phyloP scores from a whole-genome alignment of 2,888 invertebrate genomes.

The Papilio protenor region DNA sequence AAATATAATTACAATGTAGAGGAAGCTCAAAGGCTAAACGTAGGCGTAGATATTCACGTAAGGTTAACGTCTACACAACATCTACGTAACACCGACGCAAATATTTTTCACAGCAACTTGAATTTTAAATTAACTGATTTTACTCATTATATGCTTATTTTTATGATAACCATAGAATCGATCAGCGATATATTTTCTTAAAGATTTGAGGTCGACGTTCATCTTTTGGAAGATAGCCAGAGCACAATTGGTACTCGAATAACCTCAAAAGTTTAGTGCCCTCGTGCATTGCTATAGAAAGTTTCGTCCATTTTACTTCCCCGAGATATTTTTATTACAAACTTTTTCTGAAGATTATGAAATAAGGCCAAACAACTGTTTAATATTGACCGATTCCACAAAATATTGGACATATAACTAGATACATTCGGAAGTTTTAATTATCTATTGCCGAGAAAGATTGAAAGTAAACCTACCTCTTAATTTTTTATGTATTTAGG shows the following conservation, averaged over 20 bases:
- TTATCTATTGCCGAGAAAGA: no score
- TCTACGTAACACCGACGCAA: neutral
- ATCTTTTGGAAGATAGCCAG: conserved; percentile 68
- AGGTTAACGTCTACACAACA: no score
- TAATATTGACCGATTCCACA: neutral
- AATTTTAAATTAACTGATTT: neutral
- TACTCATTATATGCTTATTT: neutral
- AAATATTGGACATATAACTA: neutral
- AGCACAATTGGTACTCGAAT: conserved; percentile 60
- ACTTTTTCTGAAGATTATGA: conserved; percentile 18
- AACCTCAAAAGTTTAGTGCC: conserved; percentile 60
- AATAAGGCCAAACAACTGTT: conserved; percentile 23
- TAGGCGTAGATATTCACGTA: neutral
- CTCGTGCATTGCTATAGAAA: conserved; percentile 55
- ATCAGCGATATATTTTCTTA: conserved; percentile 39
- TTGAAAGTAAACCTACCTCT: no score
- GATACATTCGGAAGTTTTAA: neutral
- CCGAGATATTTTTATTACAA: conserved; percentile 18
- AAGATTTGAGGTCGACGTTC: conserved; percentile 58
- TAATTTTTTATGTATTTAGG: no score
- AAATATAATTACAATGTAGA: no score
- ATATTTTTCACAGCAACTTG: neutral
- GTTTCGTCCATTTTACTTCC: conserved; percentile 31
- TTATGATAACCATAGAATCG: conserved; percentile 2
- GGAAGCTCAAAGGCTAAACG: neutral